phyloP scores from a whole-genome alignment of 2,888 invertebrate genomes.

The Pseudococcus viburni region DNA sequence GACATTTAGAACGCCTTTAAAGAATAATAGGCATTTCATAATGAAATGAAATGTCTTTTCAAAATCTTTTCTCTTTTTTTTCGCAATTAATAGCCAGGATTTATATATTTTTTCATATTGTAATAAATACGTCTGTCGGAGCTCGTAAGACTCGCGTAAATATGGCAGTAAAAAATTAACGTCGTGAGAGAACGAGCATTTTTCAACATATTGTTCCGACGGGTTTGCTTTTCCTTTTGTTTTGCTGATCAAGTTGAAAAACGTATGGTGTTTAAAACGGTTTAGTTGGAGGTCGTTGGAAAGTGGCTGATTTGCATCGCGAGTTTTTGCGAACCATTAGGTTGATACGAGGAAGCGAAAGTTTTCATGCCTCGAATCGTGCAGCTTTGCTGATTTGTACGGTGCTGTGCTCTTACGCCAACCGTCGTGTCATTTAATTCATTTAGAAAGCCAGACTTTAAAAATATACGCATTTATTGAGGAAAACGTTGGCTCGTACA shows the following conservation, averaged over 20 bases:
- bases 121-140: neutral
- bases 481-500: too few relatives aligned
- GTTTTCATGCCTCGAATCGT: neutral
- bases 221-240: neutral
- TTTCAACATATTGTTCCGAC: neutral
- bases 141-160: neutral
- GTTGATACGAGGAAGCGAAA: neutral
- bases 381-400: too few relatives aligned
- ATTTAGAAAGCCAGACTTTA: neutral
- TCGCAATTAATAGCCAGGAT: conserved; percentile 16
- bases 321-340: too few relatives aligned
- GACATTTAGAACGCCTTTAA: conserved; percentile 26
- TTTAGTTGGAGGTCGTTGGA: too few relatives aligned
- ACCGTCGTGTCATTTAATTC: neutral
- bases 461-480: neutral
- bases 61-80: neutral
- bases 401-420: neutral
- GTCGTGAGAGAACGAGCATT: neutral
- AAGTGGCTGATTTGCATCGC: too few relatives aligned
- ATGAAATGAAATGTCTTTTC: conserved; percentile 47
- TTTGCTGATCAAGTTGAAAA: neutral
- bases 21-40: conserved; percentile 25
- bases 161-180: neutral
- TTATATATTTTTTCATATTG: neutral
- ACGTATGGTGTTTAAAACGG: too few relatives aligned